Percentiles rank a stretch among this genome's conserved stretches.
These are phyloP conservation scores for Gymnobelideus leadbeateri DNA, from an alignment of 2,113 vertebrate species.

Conservation along the genomic window DNA sequence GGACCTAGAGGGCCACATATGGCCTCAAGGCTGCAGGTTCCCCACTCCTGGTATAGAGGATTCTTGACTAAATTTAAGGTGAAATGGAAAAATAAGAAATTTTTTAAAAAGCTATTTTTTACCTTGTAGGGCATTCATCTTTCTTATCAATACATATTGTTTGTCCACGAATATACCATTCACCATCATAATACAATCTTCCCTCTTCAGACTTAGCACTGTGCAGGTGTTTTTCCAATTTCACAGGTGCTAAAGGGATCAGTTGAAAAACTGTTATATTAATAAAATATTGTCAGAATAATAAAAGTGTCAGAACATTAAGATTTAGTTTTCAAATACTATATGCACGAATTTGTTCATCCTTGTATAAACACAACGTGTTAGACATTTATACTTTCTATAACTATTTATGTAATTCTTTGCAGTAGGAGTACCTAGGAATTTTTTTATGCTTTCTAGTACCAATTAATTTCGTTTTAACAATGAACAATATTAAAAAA, in stretches of 20 bases:
- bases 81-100: slow-evolving; percentile 32
- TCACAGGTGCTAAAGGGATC: slow-evolving; percentile 88
- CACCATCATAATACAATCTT: slow-evolving; percentile 94
- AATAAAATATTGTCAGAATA: slow-evolving; percentile 70
- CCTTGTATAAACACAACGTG: not conserved
- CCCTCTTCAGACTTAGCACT: slow-evolving; percentile 95
- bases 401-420: not conserved
- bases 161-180: slow-evolving; percentile 96
- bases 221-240: slow-evolving; percentile 93
- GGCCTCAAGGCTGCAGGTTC: too few relatives aligned
- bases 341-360: slow-evolving; percentile 14
- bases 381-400: not conserved
- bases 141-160: slow-evolving; percentile 96
- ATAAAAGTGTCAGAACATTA: slow-evolving; percentile 50
- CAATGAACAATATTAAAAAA: slow-evolving; percentile 1
- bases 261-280: slow-evolving; percentile 74
- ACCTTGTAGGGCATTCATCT: slow-evolving; percentile 96
- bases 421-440: not conserved
- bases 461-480: not conserved
- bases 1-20: too few relatives aligned
- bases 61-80: not conserved
- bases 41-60: not conserved
- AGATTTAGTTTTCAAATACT: slow-evolving; percentile 17
- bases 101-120: slow-evolving; percentile 55
- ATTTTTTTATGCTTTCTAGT: not conserved